A percentile compares a stretch with the other conserved stretches of the same genome.
phyloP scores from a whole-genome alignment of 2,797 vertebrate species.

The Coranthus polyacanthus region DNA sequence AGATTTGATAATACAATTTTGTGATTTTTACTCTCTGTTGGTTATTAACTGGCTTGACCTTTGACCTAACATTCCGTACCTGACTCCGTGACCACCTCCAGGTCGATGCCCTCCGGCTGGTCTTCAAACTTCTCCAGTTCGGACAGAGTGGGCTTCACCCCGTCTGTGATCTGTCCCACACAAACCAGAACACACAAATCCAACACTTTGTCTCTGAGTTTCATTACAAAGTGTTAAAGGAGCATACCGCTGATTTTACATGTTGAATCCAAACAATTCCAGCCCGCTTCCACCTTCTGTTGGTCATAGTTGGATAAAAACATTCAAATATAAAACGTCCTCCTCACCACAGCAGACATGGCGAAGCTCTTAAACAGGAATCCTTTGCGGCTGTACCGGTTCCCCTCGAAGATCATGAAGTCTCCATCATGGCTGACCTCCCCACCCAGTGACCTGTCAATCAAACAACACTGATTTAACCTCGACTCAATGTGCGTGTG shows the following conservation, averaged over 20 bases:
- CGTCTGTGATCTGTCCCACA: slow-evolving; percentile 91
- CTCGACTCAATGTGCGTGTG: not conserved
- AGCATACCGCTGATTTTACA: too few relatives aligned
- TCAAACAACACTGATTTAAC: too few relatives aligned
- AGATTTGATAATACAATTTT: too few relatives aligned
- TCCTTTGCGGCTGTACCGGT: slow-evolving; percentile 96
- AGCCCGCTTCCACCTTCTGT: too few relatives aligned
- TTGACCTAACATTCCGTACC: slow-evolving; percentile 74
- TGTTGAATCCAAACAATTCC: not conserved
- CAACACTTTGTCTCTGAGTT: too few relatives aligned
- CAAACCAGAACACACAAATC: not conserved
- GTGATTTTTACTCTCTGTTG: too few relatives aligned
- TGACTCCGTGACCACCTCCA: slow-evolving; percentile 96
- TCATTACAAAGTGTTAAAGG: too few relatives aligned
- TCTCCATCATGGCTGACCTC: slow-evolving; percentile 96
- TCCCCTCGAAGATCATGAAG: slow-evolving; percentile 97
- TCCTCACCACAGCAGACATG: slow-evolving; percentile 95
- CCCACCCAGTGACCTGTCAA: slow-evolving; percentile 90
- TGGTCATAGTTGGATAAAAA: too few relatives aligned
- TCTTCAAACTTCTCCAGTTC: slow-evolving; percentile 98
- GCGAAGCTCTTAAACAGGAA: slow-evolving; percentile 98
- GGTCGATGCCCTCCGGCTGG: slow-evolving; percentile 95
- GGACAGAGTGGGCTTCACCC: slow-evolving; percentile 94
- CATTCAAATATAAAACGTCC: rapidly evolving
- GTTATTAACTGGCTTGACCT: not conserved